A percentile compares a stretch with the other conserved stretches of the same genome.
These are phyloP conservation scores for Xenus cinereus DNA, from an alignment of 2,113 vertebrate species.

Conservation along the genomic window DNA sequence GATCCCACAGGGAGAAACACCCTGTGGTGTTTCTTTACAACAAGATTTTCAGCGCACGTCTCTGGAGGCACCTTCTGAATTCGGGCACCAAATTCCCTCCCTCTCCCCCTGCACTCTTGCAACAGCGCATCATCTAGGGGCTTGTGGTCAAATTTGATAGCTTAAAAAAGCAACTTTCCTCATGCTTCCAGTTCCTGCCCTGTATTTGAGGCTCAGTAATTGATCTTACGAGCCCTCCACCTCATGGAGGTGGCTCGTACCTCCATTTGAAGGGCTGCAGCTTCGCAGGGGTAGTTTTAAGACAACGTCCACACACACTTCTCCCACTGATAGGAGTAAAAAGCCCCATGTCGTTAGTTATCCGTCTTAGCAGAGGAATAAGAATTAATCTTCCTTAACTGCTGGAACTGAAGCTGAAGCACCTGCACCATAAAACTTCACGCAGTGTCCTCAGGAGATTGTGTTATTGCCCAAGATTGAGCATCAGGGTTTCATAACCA, in stretches of 20 bases:
- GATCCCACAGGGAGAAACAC: neutral
- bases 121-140: neutral
- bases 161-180: neutral
- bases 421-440: neutral
- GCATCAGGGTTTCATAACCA: neutral
- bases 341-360: neutral
- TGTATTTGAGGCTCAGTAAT: neutral
- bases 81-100: neutral
- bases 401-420: neutral
- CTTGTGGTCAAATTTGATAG: neutral
- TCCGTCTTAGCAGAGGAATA: neutral
- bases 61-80: neutral
- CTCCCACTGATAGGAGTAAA: neutral
- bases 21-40: neutral
- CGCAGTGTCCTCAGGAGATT: neutral
- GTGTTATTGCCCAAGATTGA: neutral
- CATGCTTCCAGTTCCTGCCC: neutral
- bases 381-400: neutral
- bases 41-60: neutral
- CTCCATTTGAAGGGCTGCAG: neutral
- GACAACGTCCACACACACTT: fast-evolving
- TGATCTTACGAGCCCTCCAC: fast-evolving
- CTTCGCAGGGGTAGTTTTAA: neutral
- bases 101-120: neutral
- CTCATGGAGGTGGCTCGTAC: too few relatives aligned